Evolutionary conservation across 2,888 invertebrate species (phyloP).

Genomic region (Netelia inedita): DNA sequence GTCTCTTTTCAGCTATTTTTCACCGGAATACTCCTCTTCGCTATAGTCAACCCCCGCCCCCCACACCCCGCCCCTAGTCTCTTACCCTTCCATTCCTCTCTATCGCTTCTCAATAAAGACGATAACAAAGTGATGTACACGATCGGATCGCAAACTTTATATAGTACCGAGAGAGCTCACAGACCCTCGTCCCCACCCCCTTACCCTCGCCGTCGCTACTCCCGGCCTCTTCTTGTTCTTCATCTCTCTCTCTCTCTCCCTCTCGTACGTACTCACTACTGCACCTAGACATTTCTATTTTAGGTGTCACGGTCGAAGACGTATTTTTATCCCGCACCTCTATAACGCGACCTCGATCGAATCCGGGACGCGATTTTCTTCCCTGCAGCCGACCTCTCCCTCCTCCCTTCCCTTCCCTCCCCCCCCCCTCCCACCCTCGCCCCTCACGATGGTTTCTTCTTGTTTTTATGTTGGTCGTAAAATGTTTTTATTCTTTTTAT

Average conservation of each 20-base stretch:
- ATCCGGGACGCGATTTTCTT: slow-evolving; percentile 59
- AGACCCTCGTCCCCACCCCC: background rate
- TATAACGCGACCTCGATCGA: slow-evolving; percentile 59
- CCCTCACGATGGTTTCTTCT: background rate
- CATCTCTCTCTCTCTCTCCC: no score
- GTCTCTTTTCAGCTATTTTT: slow-evolving; percentile 3
- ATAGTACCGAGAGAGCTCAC: slow-evolving; percentile 8
- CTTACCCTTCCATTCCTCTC: slow-evolving; percentile 1
- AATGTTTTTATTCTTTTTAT: background rate
- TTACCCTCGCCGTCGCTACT: no score
- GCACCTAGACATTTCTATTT: slow-evolving; percentile 71
- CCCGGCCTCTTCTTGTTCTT: background rate
- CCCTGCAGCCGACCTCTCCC: slow-evolving; percentile 15
- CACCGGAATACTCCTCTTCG: background rate
- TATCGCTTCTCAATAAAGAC: slow-evolving; percentile 26
- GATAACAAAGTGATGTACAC: slow-evolving; percentile 5
- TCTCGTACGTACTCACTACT: slow-evolving; percentile 17
- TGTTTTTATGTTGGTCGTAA: no score
- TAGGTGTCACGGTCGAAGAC: slow-evolving; percentile 70
- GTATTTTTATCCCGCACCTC: slow-evolving; percentile 67
- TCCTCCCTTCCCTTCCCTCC: slow-evolving; percentile 1
- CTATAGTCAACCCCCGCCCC: no score
- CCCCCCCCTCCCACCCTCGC: background rate
- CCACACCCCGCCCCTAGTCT: no score
- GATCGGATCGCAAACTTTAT: slow-evolving; percentile 19